Evolutionary conservation across 2,888 invertebrate genomes (phyloP).

Genomic region (Sturmia bella): DNA sequence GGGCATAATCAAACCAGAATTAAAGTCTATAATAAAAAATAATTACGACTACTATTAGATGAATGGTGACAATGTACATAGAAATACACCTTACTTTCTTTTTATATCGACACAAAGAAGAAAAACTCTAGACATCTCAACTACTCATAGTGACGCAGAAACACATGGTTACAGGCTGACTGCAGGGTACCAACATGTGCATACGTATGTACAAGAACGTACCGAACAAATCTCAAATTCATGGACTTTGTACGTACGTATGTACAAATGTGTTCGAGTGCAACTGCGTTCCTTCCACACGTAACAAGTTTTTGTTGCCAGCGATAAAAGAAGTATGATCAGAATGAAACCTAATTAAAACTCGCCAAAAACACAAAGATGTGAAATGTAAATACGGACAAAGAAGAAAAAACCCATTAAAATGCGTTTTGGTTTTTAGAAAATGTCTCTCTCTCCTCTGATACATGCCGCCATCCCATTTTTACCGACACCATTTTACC

Average conservation of each 20-base stretch:
- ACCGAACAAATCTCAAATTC: background rate
- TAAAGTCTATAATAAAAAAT: too few relatives aligned
- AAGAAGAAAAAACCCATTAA: conserved; percentile 38
- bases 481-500: conserved; percentile 8
- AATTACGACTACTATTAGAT: too few relatives aligned
- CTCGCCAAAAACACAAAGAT: conserved; percentile 65
- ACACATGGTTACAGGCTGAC: too few relatives aligned
- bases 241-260: background rate
- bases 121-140: too few relatives aligned
- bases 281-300: background rate
- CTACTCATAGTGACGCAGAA: too few relatives aligned
- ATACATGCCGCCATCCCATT: conserved; percentile 17
- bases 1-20: too few relatives aligned
- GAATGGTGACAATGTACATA: too few relatives aligned
- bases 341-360: conserved; percentile 52
- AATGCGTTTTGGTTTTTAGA: conserved; percentile 41
- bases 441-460: conserved; percentile 9
- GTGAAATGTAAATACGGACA: conserved; percentile 59
- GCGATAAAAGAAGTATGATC: conserved; percentile 20
- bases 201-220: conserved; percentile 5
- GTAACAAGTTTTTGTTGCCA: conserved; percentile 16
- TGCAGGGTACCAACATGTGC: background rate
- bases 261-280: background rate
- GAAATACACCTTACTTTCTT: too few relatives aligned
- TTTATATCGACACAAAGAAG: too few relatives aligned